A percentile compares a stretch with the other conserved stretches of the same genome.
These are phyloP conservation scores for Apostichopus parvimensis DNA, from an alignment of 35 echinoderm and acorn worm genomes.

Conservation along the genomic window DNA sequence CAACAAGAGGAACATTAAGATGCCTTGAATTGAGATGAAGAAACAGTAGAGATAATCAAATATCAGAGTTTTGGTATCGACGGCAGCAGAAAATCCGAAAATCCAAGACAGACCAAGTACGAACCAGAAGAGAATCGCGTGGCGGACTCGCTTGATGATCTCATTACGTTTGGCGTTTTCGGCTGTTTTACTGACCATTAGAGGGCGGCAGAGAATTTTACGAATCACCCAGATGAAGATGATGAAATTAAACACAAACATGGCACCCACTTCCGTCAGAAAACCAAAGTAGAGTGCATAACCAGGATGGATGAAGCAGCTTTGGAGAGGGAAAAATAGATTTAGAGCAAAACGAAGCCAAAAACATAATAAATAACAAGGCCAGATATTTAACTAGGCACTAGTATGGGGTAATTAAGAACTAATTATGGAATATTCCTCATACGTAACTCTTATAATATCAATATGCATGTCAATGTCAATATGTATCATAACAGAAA, in stretches of 20 bases:
- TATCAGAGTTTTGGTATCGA: slow-evolving; percentile 23
- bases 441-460: too few relatives aligned
- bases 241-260: slow-evolving; percentile 13
- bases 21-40: slow-evolving; percentile 21
- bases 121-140: slow-evolving; percentile 39
- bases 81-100: slow-evolving; percentile 24
- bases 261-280: neutral
- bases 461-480: too few relatives aligned
- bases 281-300: slow-evolving; percentile 27
- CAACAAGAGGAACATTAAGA: neutral
- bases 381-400: too few relatives aligned
- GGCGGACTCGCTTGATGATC: slow-evolving; percentile 26
- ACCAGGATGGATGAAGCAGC: slow-evolving; percentile 37
- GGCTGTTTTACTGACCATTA: neutral
- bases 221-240: slow-evolving; percentile 31
- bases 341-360: too few relatives aligned
- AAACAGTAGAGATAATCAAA: slow-evolving; percentile 45
- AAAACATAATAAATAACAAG: too few relatives aligned
- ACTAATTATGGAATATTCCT: too few relatives aligned
- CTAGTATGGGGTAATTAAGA: too few relatives aligned
- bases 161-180: slow-evolving; percentile 5
- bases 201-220: slow-evolving; percentile 36
- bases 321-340: neutral
- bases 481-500: too few relatives aligned
- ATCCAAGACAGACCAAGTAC: slow-evolving; percentile 29